Percentiles rank a stretch among this genome's conserved stretches.
These are phyloP conservation scores for Scelioninae gen. 2 DNA, from an alignment of 2,888 invertebrate genomes.

Conservation along the genomic window DNA sequence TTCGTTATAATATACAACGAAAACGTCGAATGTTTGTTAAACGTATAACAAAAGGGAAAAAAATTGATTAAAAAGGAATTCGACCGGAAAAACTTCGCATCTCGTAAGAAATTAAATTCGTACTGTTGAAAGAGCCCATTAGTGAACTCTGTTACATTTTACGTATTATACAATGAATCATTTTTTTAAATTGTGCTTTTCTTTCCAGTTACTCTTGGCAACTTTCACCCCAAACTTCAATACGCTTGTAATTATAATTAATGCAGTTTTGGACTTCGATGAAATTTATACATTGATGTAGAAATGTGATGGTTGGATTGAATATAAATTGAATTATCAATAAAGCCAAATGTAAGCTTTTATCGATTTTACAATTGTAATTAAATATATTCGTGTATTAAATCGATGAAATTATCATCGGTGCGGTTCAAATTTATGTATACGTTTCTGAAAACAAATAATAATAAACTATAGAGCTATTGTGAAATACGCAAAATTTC, in stretches of 20 bases:
- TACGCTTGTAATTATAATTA: slow-evolving; percentile 6
- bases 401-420: slow-evolving; percentile 9
- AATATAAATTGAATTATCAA: slow-evolving; percentile 3
- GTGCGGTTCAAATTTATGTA: slow-evolving; percentile 6
- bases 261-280: background rate
- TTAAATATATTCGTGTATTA: background rate
- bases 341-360: background rate
- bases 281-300: slow-evolving; percentile 1
- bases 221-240: slow-evolving; percentile 4
- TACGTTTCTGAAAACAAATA: no score
- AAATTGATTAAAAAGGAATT: slow-evolving; percentile 13
- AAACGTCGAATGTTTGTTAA: no score
- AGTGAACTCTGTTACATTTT: slow-evolving; percentile 18
- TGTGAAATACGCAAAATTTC: no score
- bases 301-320: background rate
- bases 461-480: no score
- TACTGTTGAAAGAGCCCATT: slow-evolving; percentile 10
- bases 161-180: slow-evolving; percentile 16
- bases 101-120: slow-evolving; percentile 18
- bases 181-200: slow-evolving; percentile 7
- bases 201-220: background rate
- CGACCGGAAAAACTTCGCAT: slow-evolving; percentile 3
- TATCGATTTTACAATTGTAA: no score
- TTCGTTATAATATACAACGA: no score
- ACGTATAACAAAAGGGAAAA: no score